Base-by-base conservation (phyloP, 2,888 invertebrate genomes). In the Ditylenchus weischeri region DNA sequence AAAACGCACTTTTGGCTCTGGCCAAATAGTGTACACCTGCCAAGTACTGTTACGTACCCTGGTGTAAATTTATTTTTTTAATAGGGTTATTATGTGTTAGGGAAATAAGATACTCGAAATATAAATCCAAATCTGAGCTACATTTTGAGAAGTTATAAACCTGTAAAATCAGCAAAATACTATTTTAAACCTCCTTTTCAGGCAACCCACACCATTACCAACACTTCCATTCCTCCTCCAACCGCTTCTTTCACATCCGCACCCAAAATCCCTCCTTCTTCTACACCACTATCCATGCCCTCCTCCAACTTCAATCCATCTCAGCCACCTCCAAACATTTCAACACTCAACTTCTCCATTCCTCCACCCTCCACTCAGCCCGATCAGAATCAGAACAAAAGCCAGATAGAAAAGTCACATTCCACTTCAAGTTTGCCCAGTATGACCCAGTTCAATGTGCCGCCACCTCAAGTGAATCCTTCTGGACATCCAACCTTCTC, bases 371-470 rank as follows among this genome's bases (percentile, higher is more conserved):
- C 47, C 5, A 29, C 43, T 15, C 43, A 43, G 43, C 15, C 13
- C 8, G 43, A 43, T 15, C 11, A 43, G 8, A 43, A 10, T 15
- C 43, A 43, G 43, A 43, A 43, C 43, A 43, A 43, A 15, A 43
- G 13, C 43, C 43, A 43, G 8, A 43, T 43, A 15, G 43, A 43
- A 8, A 43, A 43, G 43, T 43, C 59, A 1, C 59, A 21, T 59
- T 59, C 59, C 11, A 36, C 59, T 35, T 59, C 59, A 7, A 59
- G 35, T 23, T 29, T 59, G 19, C 11, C 57, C 23, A 54, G 57
- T 35, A 13, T 43, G 43, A 54, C 10, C 8, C 10, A 29, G 18
- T 54, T 54, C 8, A 54, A 29, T 29, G 57, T 54, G 23, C 57
- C 57, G 18, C 57, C 57, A 15, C 57, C 57, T 15, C 23, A 23